phyloP scores from a whole-genome alignment of 2,113 vertebrate genomes.

The Pituophis catenifer region DNA sequence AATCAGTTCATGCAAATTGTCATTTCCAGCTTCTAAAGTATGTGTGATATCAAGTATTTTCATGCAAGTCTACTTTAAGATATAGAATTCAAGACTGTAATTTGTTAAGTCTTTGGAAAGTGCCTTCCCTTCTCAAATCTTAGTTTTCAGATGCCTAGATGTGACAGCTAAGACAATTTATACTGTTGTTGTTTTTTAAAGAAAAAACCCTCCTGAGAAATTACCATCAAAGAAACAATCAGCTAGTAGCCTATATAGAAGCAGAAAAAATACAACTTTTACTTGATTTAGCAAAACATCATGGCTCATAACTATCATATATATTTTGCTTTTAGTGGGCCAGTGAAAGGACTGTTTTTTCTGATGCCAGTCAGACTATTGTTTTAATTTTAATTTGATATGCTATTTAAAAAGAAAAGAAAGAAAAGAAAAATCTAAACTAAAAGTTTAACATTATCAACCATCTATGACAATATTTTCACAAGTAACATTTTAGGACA shows the following conservation, averaged over 20 bases:
- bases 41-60: background rate
- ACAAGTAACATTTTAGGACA: constrained; percentile 7
- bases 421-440: background rate
- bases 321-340: background rate
- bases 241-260: background rate
- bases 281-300: background rate
- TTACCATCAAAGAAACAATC: background rate
- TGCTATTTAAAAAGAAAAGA: background rate
- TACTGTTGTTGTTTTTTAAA: background rate
- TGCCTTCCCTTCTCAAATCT: background rate
- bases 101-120: background rate
- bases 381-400: constrained; percentile 7
- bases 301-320: background rate
- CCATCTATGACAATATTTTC: background rate
- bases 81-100: background rate
- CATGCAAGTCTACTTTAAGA: background rate
- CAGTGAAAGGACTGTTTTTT: background rate
- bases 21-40: background rate
- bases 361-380: background rate
- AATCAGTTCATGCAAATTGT: background rate
- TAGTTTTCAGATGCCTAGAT: background rate
- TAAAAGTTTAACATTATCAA: constrained; percentile 12
- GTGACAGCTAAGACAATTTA: background rate
- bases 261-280: background rate
- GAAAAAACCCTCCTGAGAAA: background rate